A percentile compares a stretch with the other conserved stretches of the same genome.
Conservation (phyloP, 2,888 invertebrate species). For the Blastobasis lacticolella region DNA sequence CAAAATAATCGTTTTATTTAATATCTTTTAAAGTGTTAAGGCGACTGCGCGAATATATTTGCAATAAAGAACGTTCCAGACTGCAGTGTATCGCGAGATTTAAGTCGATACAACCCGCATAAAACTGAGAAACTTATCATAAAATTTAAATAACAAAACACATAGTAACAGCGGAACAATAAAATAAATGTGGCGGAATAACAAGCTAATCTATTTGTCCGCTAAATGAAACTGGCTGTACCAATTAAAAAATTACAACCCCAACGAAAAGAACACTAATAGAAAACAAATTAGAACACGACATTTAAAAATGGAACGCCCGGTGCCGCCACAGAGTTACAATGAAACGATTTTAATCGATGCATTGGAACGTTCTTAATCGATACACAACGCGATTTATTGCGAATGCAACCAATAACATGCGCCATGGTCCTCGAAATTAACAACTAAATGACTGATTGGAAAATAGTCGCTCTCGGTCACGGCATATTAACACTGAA, state of each 20-base stretch:
- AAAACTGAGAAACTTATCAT: too few species aligned
- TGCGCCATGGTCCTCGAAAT: slow-evolving; percentile 69
- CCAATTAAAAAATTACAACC: too few species aligned
- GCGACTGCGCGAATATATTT: slow-evolving; percentile 1
- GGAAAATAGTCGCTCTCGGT: slow-evolving; percentile 59
- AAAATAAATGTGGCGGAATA: too few species aligned
- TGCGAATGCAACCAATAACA: slow-evolving; percentile 56
- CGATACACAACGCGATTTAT: slow-evolving; percentile 30
- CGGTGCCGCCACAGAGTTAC: slow-evolving; percentile 1
- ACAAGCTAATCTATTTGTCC: too few species aligned
- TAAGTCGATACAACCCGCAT: too few species aligned
- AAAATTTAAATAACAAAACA: too few species aligned
- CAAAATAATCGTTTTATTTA: slow-evolving; percentile 12
- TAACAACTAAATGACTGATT: slow-evolving; percentile 70
- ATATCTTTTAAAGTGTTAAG: slow-evolving; percentile 4
- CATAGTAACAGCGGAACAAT: too few species aligned
- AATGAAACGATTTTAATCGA: slow-evolving; percentile 20
- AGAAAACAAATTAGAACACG: too few species aligned
- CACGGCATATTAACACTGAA: slow-evolving; percentile 68
- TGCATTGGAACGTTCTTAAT: slow-evolving; percentile 21
- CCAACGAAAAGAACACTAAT: too few species aligned
- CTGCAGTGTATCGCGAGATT: too few species aligned
- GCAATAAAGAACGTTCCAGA: not conserved
- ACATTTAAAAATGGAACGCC: slow-evolving; percentile 9
- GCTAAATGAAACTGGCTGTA: too few species aligned